Conservation (phyloP, 2,113 vertebrate species). For the Australoheros scitulus region DNA sequence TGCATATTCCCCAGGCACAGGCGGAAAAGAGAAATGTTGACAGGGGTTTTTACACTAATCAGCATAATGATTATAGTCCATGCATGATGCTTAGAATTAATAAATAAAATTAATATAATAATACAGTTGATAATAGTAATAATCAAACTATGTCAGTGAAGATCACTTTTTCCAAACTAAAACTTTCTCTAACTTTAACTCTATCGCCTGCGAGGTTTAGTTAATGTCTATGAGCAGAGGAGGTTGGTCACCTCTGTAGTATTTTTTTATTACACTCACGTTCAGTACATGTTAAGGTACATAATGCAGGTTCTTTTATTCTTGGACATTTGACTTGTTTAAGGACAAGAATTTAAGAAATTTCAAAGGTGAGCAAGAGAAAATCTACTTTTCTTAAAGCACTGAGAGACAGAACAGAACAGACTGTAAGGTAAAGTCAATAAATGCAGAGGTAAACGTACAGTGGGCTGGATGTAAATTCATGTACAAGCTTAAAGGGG, state of each 20-base stretch:
- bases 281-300: neutral
- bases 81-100: neutral
- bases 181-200: neutral
- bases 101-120: slow-evolving; percentile 8
- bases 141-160: neutral
- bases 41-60: slow-evolving; percentile 19
- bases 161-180: neutral
- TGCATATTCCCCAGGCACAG: slow-evolving; percentile 3
- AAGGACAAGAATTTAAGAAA: neutral
- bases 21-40: slow-evolving; percentile 15
- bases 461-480: neutral
- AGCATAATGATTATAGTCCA: slow-evolving; percentile 17
- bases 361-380: neutral
- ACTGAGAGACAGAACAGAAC: neutral
- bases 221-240: neutral
- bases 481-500: neutral
- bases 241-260: neutral
- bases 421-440: neutral
- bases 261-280: neutral
- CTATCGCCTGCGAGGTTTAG: neutral
- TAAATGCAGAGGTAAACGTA: neutral
- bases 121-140: neutral
- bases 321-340: neutral
- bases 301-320: neutral
- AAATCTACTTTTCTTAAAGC: neutral